Evolutionary conservation across 1,140 invertebrate species (phyloP), one percentile per base, ranked within the genome.

Genomic region (Gryllus bimaculatus): DNA sequence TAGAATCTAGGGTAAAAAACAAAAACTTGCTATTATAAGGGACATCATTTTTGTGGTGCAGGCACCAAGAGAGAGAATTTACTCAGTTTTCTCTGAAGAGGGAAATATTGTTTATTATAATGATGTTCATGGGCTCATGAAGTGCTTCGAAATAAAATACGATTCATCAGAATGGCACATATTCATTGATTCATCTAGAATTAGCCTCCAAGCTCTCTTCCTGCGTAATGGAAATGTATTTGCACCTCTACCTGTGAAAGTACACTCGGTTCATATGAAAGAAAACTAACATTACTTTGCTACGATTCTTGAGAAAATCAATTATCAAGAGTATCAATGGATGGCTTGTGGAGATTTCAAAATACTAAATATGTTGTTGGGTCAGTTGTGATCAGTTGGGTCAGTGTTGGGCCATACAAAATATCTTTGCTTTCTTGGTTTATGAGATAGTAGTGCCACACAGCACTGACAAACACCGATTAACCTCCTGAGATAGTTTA

Each of bases 371-470:
- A 78, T 78, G 47, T 75, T 78, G n/a, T 20, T 78, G 26, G 76
- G 76, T 73, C 76, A 26, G 15, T 73, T 78, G 48, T 4, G 20
- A 66, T n/a, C n/a, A n/a, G n/a, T 20, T 78, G 26, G 76, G 76
- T 73, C 76, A 26, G 15, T 73, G 48, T 4, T 7, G 39, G 79
- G 76, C 7, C 54, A 48, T 54, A 79, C 79, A 75, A 75, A 79
- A 7, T 73, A 79, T 79, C 54, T 7, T 66, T 66, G 83, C 79
- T 78, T 88, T 20, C 87, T 66, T 66, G 79, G 86, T 79, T 80
- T 85, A 75, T 88, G 86, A 85, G 83, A 87, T 80, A 88, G 85
- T 78, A 83, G 86, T 79, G 83, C 79, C 48, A 81, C 81, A 79
- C 10, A 79, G 20, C 48, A 87, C 80, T 87, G 80, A 80, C 77